A percentile compares a stretch with the other conserved stretches of the same genome.
These are phyloP conservation scores for Diaperis boleti DNA, from an alignment of 2,888 invertebrate species.

Conservation along the genomic window DNA sequence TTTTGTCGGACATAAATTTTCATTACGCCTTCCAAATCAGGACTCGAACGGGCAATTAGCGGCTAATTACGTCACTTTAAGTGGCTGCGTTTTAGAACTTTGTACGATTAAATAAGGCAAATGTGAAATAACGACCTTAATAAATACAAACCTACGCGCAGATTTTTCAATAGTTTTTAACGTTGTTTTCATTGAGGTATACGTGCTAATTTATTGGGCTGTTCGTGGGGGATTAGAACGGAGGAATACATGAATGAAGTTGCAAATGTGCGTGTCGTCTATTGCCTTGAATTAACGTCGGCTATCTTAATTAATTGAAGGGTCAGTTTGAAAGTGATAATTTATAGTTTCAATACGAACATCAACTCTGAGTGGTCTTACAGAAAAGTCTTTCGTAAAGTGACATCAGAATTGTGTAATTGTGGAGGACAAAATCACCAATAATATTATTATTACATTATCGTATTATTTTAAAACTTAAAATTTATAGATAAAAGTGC, in stretches of 20 bases:
- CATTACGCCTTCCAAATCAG: constrained; percentile 24
- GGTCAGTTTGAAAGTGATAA: neutral
- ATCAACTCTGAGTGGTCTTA: no score
- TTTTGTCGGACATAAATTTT: constrained; percentile 28
- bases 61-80: constrained; percentile 31
- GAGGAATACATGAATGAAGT: constrained; percentile 25
- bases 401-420: no score
- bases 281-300: constrained; percentile 23
- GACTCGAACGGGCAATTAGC: constrained; percentile 27
- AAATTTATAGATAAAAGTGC: neutral
- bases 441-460: no score
- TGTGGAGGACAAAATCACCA: no score
- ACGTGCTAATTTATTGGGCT: constrained; percentile 22
- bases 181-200: constrained; percentile 24
- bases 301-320: constrained; percentile 14
- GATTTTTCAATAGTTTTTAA: constrained; percentile 18
- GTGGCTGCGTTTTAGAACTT: constrained; percentile 19
- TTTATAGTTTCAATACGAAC: neutral
- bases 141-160: constrained; percentile 34
- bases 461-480: no score
- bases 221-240: constrained; percentile 22
- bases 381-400: no score
- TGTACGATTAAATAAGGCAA: constrained; percentile 20
- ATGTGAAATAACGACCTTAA: constrained; percentile 35
- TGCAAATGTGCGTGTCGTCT: constrained; percentile 18